phyloP scores from a whole-genome alignment of 2,113 vertebrate species.

The Cynopterus brachyotis region DNA sequence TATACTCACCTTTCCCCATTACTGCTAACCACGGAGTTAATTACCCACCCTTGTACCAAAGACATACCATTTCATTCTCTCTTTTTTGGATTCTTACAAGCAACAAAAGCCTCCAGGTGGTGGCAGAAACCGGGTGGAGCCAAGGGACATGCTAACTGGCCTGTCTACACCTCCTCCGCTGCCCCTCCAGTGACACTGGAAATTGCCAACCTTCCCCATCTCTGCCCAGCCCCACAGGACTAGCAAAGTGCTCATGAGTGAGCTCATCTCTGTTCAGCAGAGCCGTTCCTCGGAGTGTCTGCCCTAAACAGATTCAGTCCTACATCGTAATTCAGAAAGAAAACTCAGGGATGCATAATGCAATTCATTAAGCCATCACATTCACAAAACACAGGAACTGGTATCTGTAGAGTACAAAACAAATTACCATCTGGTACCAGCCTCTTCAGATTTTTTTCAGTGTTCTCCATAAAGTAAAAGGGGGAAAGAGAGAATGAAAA shows the following conservation, averaged over 20 bases:
- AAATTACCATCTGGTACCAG: slow-evolving; percentile 55
- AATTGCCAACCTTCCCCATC: not conserved
- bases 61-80: not conserved
- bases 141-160: not conserved
- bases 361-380: slow-evolving; percentile 56
- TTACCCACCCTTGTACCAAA: fast-evolving
- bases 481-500: not conserved
- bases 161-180: too few relatives aligned
- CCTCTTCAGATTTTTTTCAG: slow-evolving; percentile 36
- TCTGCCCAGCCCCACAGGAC: not conserved
- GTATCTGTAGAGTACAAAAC: not conserved
- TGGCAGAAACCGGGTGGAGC: not conserved
- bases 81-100: not conserved
- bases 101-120: not conserved
- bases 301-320: not conserved
- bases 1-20: not conserved
- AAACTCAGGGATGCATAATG: slow-evolving; percentile 11
- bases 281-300: not conserved
- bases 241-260: fast-evolving
- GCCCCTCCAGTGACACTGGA: not conserved
- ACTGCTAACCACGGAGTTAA: not conserved
- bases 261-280: not conserved
- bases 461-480: not conserved
- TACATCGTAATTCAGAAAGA: slow-evolving; percentile 36
- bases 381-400: slow-evolving; percentile 50